Evolutionary conservation across 1,140 invertebrate genomes (phyloP).

Genomic region (Dendrolimus kikuchii): DNA sequence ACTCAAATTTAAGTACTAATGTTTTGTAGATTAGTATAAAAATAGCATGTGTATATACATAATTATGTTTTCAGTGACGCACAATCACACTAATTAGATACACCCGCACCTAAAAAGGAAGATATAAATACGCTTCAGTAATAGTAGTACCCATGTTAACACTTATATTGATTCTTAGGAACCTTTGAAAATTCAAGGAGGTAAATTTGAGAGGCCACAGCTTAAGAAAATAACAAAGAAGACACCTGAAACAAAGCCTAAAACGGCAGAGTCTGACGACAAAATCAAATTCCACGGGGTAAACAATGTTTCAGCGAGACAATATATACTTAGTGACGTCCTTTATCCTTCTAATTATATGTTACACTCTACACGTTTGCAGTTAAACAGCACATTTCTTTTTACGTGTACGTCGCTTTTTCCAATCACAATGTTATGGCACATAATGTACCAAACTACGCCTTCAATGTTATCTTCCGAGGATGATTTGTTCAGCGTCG

Average conservation of each 20-base stretch:
- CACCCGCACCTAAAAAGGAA: conserved; percentile 25
- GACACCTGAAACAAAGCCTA: conserved; percentile 40
- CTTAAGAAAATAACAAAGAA: conserved; percentile 65
- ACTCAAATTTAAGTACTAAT: conserved; percentile 8
- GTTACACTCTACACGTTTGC: conserved; percentile 13
- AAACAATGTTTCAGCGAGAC: conserved; percentile 41
- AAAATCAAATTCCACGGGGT: conserved; percentile 73
- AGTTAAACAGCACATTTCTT: conserved; percentile 11
- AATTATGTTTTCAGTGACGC: conserved; percentile 24
- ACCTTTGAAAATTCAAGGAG: conserved; percentile 53
- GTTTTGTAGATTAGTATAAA: conserved; percentile 8
- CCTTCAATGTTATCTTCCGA: conserved; percentile 4
- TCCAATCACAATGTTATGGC: background rate
- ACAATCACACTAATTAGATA: conserved; percentile 42
- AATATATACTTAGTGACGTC: conserved; percentile 24
- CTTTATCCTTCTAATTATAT: conserved; percentile 17
- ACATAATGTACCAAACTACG: conserved; percentile 8
- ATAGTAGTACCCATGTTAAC: conserved; percentile 34
- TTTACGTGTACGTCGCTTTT: background rate
- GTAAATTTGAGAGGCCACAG: conserved; percentile 64
- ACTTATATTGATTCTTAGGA: conserved; percentile 56
- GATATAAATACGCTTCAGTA: conserved; percentile 26
- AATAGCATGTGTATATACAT: conserved; percentile 30
- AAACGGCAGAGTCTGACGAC: conserved; percentile 45
- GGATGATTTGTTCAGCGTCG: conserved; percentile 19